Evolutionary conservation across 2,888 invertebrate species (phyloP), one percentile per base, ranked within the genome.

Genomic region (Polia nebulosa): DNA sequence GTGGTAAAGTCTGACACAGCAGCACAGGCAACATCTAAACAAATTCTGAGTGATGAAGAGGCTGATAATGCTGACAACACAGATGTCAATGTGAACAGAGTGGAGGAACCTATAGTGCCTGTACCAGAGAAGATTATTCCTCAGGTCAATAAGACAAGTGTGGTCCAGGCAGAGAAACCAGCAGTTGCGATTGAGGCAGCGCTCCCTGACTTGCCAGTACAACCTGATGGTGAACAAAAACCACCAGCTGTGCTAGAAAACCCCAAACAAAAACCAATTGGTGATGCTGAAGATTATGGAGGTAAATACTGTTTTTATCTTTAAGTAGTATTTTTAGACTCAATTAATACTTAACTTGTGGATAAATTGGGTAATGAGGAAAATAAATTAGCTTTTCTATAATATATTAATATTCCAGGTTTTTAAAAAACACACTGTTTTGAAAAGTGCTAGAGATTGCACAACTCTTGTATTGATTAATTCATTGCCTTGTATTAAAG

Each of bases 261-360:
- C 34, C 77, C 83, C 1, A 77, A 79, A 55, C 22, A n/a, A 0
- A 79, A 79, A 62, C 9, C 36, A 9, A 49, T 52, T 25, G 66
- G 52, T 22, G 73, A 71, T 51, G 75, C 78, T 32, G 68, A 67
- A 22, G 87, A 90, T 13, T 89, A 89, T 65, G 78, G 63, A 80
- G 44, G 44, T 57, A 27, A 15, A 17, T 22, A 8, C 34, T 11
- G 2, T 20, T 51, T 15, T n/a, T 20, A 20, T 0, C 5, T 49
- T 29, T n/a, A n/a, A n/a, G 17, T 34, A 20, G 2, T 22, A 2
- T 1, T 32, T 32, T n/a, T 20, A 32, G 4, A n/a, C 17, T 20
- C 5, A 8, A 0, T 29, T n/a, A n/a, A 11, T 5, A 2, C 22
- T 22, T 7, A 8, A 13, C 15, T 20, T 6, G 1, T 9, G 34